Evolutionary conservation across 2,888 invertebrate species (phyloP), one percentile per base, ranked within the genome.

Genomic region (Zygaena filipendulae): DNA sequence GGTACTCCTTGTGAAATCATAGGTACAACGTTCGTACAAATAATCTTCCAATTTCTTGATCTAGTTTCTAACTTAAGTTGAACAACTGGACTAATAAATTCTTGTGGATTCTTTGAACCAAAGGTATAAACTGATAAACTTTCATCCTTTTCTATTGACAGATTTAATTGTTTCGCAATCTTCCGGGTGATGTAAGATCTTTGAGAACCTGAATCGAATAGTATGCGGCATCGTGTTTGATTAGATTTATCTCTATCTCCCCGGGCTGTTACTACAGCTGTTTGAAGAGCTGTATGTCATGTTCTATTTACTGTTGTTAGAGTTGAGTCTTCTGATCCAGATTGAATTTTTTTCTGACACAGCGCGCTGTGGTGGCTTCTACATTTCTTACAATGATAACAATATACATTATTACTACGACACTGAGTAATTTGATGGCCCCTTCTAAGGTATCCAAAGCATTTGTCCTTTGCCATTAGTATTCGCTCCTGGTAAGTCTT

Each of bases 131-230:
- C 25, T 3, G 16, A 22, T 1, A 33, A 14, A 1, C n/a, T 2
- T n/a, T 30, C 16, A 13, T 25, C 21, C 14, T 22, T 11, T 3
- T 11, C 6, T 4, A 7, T 2, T 11, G 3, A 16, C 7, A 32
- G n/a, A 8, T 11, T 3, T 13, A 32, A 7, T 13, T 13, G 6
- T 11, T 24, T 27, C n/a, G 27, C 31, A 2, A 24, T 2, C 8
- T 20, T 13, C 3, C 7, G 6, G 13, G 32, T 28, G 6, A 30
- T 24, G 13, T 33, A 33, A 2, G 23, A 23, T 3, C 30, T 13
- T 26, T 36, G 32, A 20, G 32, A 33, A 4, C 29, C 32, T 19
- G 25, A 21, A 10, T 35, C 35, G 3, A 31, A 13, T 12, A 33
- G 25, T 3, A 35, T 11, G n/a, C 29, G 20, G 16, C 23, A 29